Evolutionary conservation across 2,888 invertebrate genomes (phyloP).

Genomic region (Clunio marinus): DNA sequence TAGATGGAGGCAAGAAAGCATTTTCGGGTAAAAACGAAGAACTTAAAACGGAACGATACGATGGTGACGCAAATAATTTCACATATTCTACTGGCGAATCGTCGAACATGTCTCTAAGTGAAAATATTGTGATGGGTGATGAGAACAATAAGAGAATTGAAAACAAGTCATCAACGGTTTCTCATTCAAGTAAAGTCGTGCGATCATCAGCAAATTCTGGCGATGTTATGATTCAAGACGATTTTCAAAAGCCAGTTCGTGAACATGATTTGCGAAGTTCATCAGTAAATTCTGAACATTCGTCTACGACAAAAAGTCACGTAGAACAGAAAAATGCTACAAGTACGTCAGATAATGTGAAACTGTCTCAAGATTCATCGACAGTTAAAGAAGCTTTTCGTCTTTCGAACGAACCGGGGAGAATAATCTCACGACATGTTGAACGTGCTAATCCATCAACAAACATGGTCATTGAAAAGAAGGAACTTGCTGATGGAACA

Average conservation of each 20-base stretch:
- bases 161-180: slow-evolving; percentile 48
- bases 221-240: neutral
- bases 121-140: slow-evolving; percentile 55
- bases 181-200: slow-evolving; percentile 43
- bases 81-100: slow-evolving; percentile 53
- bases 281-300: neutral
- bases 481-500: slow-evolving; percentile 63
- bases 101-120: slow-evolving; percentile 53
- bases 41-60: slow-evolving; percentile 54
- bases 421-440: slow-evolving; percentile 56
- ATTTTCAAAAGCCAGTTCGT: neutral
- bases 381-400: slow-evolving; percentile 45
- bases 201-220: neutral
- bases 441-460: slow-evolving; percentile 64
- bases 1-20: slow-evolving; percentile 61
- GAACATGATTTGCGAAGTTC: slow-evolving; percentile 5
- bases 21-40: slow-evolving; percentile 63
- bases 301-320: neutral
- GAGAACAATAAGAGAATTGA: slow-evolving; percentile 52
- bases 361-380: slow-evolving; percentile 6
- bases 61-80: slow-evolving; percentile 56
- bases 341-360: neutral
- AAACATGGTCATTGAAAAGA: slow-evolving; percentile 63
- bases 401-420: slow-evolving; percentile 51
- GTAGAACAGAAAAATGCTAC: neutral